Percentiles rank a stretch among this genome's conserved stretches.
phyloP scores from a whole-genome alignment of 2,888 invertebrate genomes.

The Heliconius erato region DNA sequence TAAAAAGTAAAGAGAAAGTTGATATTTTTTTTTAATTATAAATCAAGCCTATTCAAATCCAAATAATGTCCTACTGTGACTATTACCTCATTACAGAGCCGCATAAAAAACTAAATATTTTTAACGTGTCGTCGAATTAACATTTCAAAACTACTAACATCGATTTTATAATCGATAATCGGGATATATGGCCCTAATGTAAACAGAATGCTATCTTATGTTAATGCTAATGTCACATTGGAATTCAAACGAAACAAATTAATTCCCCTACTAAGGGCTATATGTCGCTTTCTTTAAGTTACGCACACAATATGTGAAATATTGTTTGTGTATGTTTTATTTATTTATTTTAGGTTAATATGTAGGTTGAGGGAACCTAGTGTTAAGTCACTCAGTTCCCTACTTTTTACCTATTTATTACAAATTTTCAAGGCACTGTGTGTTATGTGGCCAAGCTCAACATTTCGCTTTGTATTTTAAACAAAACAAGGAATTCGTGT shows the following conservation, averaged over 20 bases:
- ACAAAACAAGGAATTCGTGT: too few relatives aligned
- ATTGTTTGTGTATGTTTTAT: neutral
- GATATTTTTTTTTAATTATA: slow-evolving; percentile 43
- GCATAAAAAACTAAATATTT: slow-evolving; percentile 46
- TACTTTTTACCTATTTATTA: too few relatives aligned
- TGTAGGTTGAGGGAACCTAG: neutral
- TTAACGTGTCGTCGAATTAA: slow-evolving; percentile 41
- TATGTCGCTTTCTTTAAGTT: slow-evolving; percentile 38
- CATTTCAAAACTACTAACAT: slow-evolving; percentile 38
- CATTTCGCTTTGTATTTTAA: neutral
- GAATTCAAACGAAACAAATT: slow-evolving; percentile 43
- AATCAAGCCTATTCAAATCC: slow-evolving; percentile 27
- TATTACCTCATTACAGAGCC: slow-evolving; percentile 48
- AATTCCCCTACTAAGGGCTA: slow-evolving; percentile 37
- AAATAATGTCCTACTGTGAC: slow-evolving; percentile 47
- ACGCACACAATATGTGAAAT: neutral
- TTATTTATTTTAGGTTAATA: neutral
- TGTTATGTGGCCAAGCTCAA: neutral
- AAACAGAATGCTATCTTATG: slow-evolving; percentile 42
- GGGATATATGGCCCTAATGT: slow-evolving; percentile 37
- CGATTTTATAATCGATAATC: slow-evolving; percentile 43
- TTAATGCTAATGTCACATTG: slow-evolving; percentile 40
- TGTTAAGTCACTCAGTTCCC: neutral
- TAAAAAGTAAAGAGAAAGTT: slow-evolving; percentile 41
- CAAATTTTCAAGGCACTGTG: neutral